These are phyloP conservation scores for Isoperla grammatica DNA, from an alignment of 2,888 invertebrate species.

Conservation along the genomic window DNA sequence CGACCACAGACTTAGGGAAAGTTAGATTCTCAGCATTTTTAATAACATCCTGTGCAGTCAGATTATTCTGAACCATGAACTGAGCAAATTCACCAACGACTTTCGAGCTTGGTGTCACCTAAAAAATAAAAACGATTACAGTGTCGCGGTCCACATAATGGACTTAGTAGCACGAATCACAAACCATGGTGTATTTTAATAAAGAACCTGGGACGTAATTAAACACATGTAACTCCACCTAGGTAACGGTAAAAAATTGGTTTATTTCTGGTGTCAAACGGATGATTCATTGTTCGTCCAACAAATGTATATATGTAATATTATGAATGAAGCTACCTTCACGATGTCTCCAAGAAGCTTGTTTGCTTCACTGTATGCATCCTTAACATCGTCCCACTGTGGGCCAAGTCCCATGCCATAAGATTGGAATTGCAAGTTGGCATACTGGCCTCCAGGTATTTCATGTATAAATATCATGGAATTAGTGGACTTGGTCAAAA, in stretches of 20 bases:
- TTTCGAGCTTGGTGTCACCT: constrained; percentile 95
- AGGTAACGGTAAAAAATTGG: too few relatives aligned
- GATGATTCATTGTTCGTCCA: too few relatives aligned
- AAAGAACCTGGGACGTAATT: too few relatives aligned
- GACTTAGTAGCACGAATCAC: neutral
- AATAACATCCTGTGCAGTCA: constrained; percentile 74
- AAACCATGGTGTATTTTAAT: neutral
- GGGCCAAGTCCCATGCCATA: constrained; percentile 93
- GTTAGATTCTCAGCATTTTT: constrained; percentile 91
- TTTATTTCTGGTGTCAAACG: too few relatives aligned
- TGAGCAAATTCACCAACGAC: constrained; percentile 98
- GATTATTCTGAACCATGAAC: constrained; percentile 98
- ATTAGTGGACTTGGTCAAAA: constrained; percentile 98
- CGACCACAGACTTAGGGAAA: constrained; percentile 96
- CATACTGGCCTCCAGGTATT: constrained; percentile 99
- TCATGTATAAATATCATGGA: constrained; percentile 98
- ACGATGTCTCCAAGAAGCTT: constrained; percentile 92
- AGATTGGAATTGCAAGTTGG: constrained; percentile 98
- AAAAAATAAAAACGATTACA: too few relatives aligned
- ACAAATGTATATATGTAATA: too few relatives aligned
- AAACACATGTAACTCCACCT: too few relatives aligned
- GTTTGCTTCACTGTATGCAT: constrained; percentile 90
- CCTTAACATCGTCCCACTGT: constrained; percentile 96
- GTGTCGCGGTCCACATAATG: neutral
- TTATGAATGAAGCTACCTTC: constrained; percentile 73